A percentile compares a stretch with the other conserved stretches of the same genome.
phyloP scores from a whole-genome alignment of 2,113 vertebrate species.

The Ctenomys sociabilis region DNA sequence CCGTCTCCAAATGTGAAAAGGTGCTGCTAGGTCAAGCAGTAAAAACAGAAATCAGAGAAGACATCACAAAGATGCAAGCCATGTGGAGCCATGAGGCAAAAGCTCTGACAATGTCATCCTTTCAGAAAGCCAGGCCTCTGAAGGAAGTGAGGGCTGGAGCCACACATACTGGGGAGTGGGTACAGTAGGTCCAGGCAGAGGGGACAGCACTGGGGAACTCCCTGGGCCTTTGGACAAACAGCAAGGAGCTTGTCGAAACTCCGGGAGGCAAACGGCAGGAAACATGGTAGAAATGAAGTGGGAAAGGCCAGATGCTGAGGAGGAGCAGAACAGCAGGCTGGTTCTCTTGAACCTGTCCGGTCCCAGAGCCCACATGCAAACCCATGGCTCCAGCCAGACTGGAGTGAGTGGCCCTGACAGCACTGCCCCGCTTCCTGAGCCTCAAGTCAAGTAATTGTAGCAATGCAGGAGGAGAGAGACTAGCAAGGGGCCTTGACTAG shows the following conservation, averaged over 20 bases:
- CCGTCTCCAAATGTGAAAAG: not conserved
- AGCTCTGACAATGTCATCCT: not conserved
- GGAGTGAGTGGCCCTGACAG: not conserved
- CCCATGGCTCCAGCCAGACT: not conserved
- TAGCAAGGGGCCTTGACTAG: not conserved
- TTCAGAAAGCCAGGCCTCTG: not conserved
- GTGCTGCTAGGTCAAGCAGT: not conserved
- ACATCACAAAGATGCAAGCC: not conserved
- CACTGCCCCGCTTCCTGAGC: not conserved
- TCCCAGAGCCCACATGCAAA: not conserved
- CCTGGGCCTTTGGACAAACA: not conserved
- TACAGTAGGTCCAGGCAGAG: not conserved
- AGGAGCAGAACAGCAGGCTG: not conserved
- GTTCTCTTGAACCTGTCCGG: not conserved
- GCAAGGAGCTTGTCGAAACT: not conserved
- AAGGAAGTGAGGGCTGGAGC: not conserved
- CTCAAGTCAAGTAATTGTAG: conserved; percentile 10
- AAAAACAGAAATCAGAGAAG: not conserved
- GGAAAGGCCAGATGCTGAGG: not conserved
- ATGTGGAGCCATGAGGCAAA: not conserved
- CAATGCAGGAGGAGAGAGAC: not conserved
- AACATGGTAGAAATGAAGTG: not conserved
- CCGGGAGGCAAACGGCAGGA: not conserved
- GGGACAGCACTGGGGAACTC: not conserved
- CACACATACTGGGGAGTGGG: no score